These are phyloP conservation scores for Eulemur rubriventer DNA, from an alignment of 2,797 vertebrate genomes.

Conservation along the genomic window DNA sequence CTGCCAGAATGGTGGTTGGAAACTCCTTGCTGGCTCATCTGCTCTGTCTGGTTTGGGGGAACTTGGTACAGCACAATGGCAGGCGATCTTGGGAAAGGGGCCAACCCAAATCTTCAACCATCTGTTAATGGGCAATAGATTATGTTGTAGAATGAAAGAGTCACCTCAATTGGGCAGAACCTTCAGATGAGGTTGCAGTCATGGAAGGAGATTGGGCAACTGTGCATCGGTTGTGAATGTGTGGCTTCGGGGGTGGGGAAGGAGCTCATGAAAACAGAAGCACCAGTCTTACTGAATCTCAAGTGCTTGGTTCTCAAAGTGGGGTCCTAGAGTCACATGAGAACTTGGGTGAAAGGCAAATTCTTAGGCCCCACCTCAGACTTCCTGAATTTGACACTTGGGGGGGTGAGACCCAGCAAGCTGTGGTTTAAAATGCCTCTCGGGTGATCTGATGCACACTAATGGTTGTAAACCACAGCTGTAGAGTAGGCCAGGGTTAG, in stretches of 20 bases:
- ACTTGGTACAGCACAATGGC: not conserved
- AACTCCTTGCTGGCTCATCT: constrained; percentile 24
- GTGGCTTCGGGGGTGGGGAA: not conserved
- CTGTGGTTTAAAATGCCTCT: not conserved
- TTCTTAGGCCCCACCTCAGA: not conserved
- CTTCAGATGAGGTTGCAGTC: not conserved
- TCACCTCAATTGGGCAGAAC: constrained; percentile 5
- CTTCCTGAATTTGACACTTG: not conserved
- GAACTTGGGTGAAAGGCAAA: not conserved
- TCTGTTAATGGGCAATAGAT: constrained; percentile 47
- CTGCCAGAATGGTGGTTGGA: not conserved
- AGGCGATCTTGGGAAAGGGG: constrained; percentile 6
- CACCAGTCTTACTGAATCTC: not conserved
- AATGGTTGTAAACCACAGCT: not conserved
- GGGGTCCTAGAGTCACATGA: not conserved
- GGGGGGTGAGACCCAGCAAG: not conserved
- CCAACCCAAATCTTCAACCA: constrained; percentile 45
- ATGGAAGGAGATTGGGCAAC: not conserved
- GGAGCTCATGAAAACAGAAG: not conserved
- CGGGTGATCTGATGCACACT: not conserved
- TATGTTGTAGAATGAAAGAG: not conserved
- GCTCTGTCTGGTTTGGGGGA: constrained; percentile 15
- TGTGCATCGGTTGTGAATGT: not conserved
- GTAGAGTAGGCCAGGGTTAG: not conserved
- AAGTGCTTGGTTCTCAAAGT: not conserved